Conservation (phyloP, 1,140 invertebrate species). For the Drosophila rufa region DNA sequence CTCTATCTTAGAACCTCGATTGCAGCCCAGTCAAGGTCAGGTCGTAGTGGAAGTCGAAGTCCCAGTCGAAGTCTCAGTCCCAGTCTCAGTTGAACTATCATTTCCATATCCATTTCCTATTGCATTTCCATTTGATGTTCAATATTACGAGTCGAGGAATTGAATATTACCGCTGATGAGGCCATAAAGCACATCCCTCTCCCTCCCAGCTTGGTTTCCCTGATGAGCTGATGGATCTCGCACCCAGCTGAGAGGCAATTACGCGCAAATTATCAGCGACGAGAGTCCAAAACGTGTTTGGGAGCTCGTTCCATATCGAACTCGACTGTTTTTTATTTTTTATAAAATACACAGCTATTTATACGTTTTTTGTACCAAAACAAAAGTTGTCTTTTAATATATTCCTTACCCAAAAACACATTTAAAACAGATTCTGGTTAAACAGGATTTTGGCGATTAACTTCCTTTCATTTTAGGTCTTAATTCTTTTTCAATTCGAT, state of each 20-base stretch:
- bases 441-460: conserved; percentile 12
- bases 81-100: neutral
- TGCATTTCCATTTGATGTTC: conserved; percentile 27
- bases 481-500: conserved; percentile 1
- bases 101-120: conserved; percentile 14
- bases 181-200: conserved; percentile 54
- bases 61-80: too few species aligned
- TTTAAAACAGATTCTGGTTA: conserved; percentile 12
- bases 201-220: neutral
- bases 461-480: conserved; percentile 15
- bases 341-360: conserved; percentile 2
- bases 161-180: conserved; percentile 63
- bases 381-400: neutral
- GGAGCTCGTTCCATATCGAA: conserved; percentile 12
- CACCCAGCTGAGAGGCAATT: conserved; percentile 20
- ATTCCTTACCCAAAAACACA: conserved; percentile 6
- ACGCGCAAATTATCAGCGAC: conserved; percentile 43
- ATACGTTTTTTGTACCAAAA: neutral
- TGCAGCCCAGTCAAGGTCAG: conserved; percentile 11
- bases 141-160: conserved; percentile 29
- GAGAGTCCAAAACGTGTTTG: conserved; percentile 37
- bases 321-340: neutral
- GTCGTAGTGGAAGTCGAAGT: neutral
- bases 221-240: conserved; percentile 26
- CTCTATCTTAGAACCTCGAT: conserved; percentile 21